phyloP scores from a whole-genome alignment of 2,797 vertebrate genomes.

The Enteromius viviparus region DNA sequence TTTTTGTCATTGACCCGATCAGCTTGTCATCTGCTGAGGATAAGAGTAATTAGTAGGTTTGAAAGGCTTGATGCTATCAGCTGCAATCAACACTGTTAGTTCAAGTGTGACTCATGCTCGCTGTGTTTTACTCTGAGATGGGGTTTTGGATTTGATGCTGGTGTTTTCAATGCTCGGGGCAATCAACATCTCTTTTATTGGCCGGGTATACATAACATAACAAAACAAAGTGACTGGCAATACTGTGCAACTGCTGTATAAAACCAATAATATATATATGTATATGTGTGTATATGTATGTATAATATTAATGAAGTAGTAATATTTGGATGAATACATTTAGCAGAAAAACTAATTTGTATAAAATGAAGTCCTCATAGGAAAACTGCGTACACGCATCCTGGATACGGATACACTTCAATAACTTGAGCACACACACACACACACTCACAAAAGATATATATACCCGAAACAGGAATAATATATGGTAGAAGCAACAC shows the following conservation, averaged over 20 bases:
- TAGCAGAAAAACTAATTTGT: not conserved
- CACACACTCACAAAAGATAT: no score
- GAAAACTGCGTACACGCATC: not conserved
- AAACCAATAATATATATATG: not conserved
- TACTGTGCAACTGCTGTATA: not conserved
- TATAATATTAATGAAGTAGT: not conserved
- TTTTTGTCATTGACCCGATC: slow-evolving; percentile 76
- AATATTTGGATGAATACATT: not conserved
- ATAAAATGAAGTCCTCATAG: not conserved
- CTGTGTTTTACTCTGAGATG: slow-evolving; percentile 1
- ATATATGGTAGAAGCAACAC: not conserved
- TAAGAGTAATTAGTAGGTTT: slow-evolving; percentile 83
- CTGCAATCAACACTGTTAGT: slow-evolving; percentile 65
- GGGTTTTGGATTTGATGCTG: no score
- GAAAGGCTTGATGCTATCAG: slow-evolving; percentile 79
- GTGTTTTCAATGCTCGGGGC: no score
- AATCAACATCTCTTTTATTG: no score
- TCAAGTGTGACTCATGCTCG: slow-evolving; percentile 64
- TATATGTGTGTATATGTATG: no score
- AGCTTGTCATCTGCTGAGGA: slow-evolving; percentile 82
- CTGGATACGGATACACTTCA: not conserved
- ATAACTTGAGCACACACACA: no score
- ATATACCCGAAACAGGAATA: not conserved
- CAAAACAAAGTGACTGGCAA: no score
- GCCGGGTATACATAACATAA: no score